Conservation (phyloP, 2,888 invertebrate genomes). For the Ichneumoninae sp. region DNA sequence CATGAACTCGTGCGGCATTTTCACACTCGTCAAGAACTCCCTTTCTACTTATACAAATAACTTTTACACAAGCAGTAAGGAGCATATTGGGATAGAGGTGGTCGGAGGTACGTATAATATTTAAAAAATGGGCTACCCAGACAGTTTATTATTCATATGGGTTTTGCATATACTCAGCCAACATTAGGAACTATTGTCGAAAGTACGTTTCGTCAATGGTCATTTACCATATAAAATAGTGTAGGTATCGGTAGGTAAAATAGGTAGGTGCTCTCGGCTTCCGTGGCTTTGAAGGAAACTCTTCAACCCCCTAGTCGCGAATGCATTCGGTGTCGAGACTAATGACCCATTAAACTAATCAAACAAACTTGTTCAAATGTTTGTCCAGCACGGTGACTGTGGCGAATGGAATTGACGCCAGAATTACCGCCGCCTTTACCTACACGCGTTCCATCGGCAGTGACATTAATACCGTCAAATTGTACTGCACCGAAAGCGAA, state of each 20-base stretch:
- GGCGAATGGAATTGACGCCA: not conserved
- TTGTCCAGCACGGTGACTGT: conserved; percentile 66
- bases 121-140: not conserved
- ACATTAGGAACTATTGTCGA: not conserved
- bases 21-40: too few species aligned
- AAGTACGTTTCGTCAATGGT: conserved; percentile 18
- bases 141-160: not conserved
- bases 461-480: not conserved
- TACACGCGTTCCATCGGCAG: not conserved
- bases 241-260: not conserved
- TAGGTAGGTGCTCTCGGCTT: not conserved
- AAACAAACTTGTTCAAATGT: conserved; percentile 76
- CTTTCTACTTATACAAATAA: too few species aligned
- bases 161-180: not conserved
- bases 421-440: not conserved
- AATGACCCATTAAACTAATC: conserved; percentile 76
- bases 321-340: conserved; percentile 64
- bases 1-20: too few species aligned
- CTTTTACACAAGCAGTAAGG: not conserved
- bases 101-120: not conserved
- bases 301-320: conserved; percentile 11
- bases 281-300: conserved; percentile 5
- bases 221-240: conserved; percentile 23
- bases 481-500: not conserved
- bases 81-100: not conserved